A percentile compares a stretch with the other conserved stretches of the same genome.
Evolutionary conservation across 2,797 vertebrate genomes (phyloP).

Genomic region (Macropus fuliginosus): DNA sequence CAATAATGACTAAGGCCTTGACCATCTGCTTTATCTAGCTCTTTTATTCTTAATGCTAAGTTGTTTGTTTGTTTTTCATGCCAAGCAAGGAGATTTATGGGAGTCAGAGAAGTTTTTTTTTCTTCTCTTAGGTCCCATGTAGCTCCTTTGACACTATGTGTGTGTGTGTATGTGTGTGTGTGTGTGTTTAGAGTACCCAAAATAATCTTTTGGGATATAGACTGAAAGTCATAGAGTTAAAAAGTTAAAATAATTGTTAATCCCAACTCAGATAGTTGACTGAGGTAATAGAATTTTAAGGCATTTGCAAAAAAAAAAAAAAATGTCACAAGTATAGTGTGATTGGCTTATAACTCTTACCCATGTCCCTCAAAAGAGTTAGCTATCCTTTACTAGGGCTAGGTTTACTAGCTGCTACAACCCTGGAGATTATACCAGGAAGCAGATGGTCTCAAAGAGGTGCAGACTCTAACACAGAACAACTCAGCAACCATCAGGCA

Average conservation of each 20-base stretch:
- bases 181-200: not conserved
- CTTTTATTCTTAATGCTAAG: not conserved
- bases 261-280: not conserved
- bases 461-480: not conserved
- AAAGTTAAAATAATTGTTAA: not conserved
- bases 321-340: not conserved
- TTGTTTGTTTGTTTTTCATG: not conserved
- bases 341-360: not conserved
- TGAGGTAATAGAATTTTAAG: too few species aligned
- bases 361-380: not conserved
- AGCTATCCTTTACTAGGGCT: not conserved
- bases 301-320: too few species aligned
- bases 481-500: not conserved
- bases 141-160: not conserved
- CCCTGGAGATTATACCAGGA: not conserved
- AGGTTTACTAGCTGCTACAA: not conserved
- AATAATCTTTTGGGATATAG: not conserved
- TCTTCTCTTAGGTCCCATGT: not conserved
- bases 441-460: not conserved
- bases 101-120: not conserved
- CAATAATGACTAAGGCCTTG: not conserved
- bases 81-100: not conserved
- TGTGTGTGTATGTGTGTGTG: too few species aligned
- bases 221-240: not conserved
- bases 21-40: not conserved